Percentiles rank a stretch among this genome's conserved stretches.
phyloP scores from a whole-genome alignment of 2,113 vertebrate species.

The Recurvirostra avosetta region DNA sequence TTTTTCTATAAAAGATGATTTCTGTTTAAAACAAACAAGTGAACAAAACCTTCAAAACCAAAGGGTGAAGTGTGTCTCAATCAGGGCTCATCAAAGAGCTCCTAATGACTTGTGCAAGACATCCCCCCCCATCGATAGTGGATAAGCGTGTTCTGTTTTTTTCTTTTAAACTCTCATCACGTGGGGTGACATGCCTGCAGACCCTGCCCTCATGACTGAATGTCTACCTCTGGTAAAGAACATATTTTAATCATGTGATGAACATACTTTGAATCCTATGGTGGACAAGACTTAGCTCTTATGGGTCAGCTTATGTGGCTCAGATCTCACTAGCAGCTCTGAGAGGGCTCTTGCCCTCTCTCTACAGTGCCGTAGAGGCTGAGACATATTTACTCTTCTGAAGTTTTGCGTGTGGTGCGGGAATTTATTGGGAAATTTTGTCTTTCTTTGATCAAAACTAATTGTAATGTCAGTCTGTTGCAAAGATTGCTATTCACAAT shows the following conservation, averaged over 20 bases:
- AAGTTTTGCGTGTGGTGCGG: background rate
- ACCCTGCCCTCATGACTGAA: background rate
- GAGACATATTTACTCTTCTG: background rate
- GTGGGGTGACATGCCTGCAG: background rate
- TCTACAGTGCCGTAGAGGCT: background rate
- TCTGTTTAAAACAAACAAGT: background rate
- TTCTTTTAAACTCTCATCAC: background rate
- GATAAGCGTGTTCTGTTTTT: background rate
- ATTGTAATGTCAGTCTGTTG: background rate
- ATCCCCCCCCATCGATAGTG: rapidly evolving
- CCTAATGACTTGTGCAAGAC: background rate
- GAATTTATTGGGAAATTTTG: background rate
- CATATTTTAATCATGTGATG: rapidly evolving
- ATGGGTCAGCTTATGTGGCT: too few species aligned
- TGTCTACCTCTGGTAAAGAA: background rate
- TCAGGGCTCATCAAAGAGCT: background rate
- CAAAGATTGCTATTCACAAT: background rate
- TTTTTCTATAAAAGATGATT: background rate
- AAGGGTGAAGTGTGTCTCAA: background rate
- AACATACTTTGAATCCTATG: background rate
- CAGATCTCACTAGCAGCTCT: background rate
- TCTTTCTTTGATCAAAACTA: background rate
- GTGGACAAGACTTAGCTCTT: background rate
- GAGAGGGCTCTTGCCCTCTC: too few species aligned
- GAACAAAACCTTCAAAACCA: background rate